Evolutionary conservation across 30 jellyfish, hydroid and myxozoan genomes (phyloP), one percentile per base, ranked within the genome.

Genomic region (Hydractinia echinata): DNA sequence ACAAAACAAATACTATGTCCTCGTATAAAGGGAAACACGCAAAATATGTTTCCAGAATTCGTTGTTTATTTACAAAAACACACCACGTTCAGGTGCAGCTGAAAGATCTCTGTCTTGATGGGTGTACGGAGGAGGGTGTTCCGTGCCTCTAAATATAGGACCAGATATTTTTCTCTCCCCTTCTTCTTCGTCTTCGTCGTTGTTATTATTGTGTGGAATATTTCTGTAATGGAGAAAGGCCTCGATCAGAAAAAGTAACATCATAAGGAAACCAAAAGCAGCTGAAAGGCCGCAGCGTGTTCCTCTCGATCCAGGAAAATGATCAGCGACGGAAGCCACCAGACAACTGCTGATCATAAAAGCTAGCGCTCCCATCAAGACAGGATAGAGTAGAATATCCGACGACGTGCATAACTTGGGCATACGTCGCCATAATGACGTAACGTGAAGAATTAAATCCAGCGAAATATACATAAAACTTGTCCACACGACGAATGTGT

Each of bases 401-500:
- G 87, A 51, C 14, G 73, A 8, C 6, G 44, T 84, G 56, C 66
- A 80, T 19, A 30, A 19, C 14, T 62, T 49, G 10, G 87, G 87
- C 11, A 66, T 20, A 14, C 67, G 70, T 61, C 67, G 51, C 81
- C 84, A 62, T 30, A 80, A 5, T 51, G 66, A 20, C 66, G 79
- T 66, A 54, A 80, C 56, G 64, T 80, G 87, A 67, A 80, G 62
- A 30, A 80, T 15, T 18, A 80, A 14, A 30, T 80, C 87, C 19
- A 80, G 11, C 10, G 69, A 80, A 8, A 80, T 62, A 58, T 80
- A 80, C 87, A 80, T 80, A 53, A 80, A 80, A 60, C 84, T 61
- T 2, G 87, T 80, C 87, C 87, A 80, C 44, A 51, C 51, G 30
- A 80, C 79, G 5, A 80, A 80, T 7, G 79, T 80, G 79, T 60